phyloP scores from a whole-genome alignment of 2,888 invertebrate genomes.

The Synanthedon formicaeformis region DNA sequence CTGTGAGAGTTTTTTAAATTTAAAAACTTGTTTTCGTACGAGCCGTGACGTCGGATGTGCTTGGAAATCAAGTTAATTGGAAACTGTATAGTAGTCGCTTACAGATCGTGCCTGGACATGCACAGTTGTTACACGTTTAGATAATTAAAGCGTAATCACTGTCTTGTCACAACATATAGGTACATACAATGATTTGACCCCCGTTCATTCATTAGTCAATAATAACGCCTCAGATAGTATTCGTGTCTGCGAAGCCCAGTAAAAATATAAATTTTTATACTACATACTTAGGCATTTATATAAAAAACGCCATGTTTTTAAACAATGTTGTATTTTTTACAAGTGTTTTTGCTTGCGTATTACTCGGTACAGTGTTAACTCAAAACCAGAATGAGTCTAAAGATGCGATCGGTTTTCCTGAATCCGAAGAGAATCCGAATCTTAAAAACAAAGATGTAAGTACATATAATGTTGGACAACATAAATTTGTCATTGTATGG shows the following conservation, averaged over 20 bases:
- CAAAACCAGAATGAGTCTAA: slow-evolving; percentile 9
- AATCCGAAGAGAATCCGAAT: slow-evolving; percentile 41
- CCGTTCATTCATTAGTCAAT: background rate
- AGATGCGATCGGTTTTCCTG: slow-evolving; percentile 52
- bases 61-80: background rate
- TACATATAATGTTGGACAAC: slow-evolving; percentile 1
- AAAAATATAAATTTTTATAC: too few species aligned
- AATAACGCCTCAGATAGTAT: background rate
- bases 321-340: slow-evolving; percentile 4
- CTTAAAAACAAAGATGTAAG: slow-evolving; percentile 49
- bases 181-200: background rate
- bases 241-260: too few species aligned
- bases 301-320: background rate
- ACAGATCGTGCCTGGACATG: background rate
- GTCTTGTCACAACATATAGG: background rate
- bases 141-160: background rate
- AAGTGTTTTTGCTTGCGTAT: slow-evolving; percentile 13
- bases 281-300: too few species aligned
- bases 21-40: slow-evolving; percentile 35
- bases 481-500: too few species aligned
- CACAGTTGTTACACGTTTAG: background rate
- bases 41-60: slow-evolving; percentile 2
- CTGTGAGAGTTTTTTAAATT: too few species aligned
- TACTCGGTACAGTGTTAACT: slow-evolving; percentile 14
- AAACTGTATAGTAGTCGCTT: background rate